These are phyloP conservation scores for Scrobipalpa atriplicella DNA, from an alignment of 2,888 invertebrate genomes.

Conservation along the genomic window DNA sequence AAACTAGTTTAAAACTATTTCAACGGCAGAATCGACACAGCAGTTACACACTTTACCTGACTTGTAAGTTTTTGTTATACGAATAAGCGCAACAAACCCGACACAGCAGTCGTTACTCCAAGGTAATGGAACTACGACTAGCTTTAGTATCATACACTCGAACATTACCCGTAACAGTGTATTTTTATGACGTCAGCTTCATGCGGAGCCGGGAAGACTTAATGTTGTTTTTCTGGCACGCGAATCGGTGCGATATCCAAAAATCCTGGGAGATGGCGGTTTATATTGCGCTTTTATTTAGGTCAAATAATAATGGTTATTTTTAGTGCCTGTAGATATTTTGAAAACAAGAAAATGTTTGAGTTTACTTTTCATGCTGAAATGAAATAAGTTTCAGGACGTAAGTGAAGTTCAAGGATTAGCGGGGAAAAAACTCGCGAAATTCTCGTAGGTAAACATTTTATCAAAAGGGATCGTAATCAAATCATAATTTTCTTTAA, in stretches of 20 bases:
- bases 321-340: background rate
- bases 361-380: no score
- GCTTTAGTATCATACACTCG: constrained; percentile 17
- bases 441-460: no score
- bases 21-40: no score
- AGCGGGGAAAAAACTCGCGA: no score
- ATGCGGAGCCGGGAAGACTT: constrained; percentile 10
- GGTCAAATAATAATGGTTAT: background rate
- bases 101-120: background rate
- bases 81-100: background rate
- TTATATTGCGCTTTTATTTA: background rate
- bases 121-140: constrained; percentile 21
- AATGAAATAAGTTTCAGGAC: no score
- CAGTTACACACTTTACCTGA: no score
- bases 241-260: background rate
- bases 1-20: no score
- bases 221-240: constrained; percentile 27
- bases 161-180: constrained; percentile 43
- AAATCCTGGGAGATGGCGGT: constrained; percentile 6
- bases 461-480: no score
- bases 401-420: no score
- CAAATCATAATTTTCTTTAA: no score
- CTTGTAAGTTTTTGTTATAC: no score
- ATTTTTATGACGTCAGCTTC: constrained; percentile 43
- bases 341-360: background rate